A percentile compares a stretch with the other conserved stretches of the same genome.
These are phyloP conservation scores for Eupithecia tripunctaria DNA, from an alignment of 2,888 invertebrate species.

Conservation along the genomic window DNA sequence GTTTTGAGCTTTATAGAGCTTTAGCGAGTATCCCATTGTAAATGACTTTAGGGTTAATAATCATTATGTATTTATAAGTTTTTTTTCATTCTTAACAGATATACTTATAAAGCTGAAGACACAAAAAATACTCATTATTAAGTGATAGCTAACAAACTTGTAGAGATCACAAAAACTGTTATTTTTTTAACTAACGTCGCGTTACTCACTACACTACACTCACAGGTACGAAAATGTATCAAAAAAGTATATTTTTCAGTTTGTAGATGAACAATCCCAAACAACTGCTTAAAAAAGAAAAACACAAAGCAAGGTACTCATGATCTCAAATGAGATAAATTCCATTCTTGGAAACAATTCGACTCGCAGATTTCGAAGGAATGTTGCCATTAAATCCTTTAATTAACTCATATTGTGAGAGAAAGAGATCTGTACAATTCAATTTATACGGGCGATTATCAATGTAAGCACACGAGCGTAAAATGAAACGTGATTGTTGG, in stretches of 20 bases:
- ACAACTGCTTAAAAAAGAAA: neutral
- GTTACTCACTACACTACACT: too few species aligned
- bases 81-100: too few species aligned
- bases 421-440: constrained; percentile 60
- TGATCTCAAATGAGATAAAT: constrained; percentile 4
- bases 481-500: constrained; percentile 78
- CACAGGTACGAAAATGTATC: too few species aligned
- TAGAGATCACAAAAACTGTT: too few species aligned
- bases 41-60: too few species aligned
- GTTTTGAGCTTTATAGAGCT: too few species aligned
- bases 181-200: neutral
- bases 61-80: too few species aligned
- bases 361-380: constrained; percentile 3
- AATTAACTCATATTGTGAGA: constrained; percentile 52
- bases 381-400: constrained; percentile 46
- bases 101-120: too few species aligned
- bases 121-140: too few species aligned
- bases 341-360: constrained; percentile 1
- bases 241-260: neutral
- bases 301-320: neutral
- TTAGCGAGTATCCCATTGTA: too few species aligned
- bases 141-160: too few species aligned
- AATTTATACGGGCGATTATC: constrained; percentile 62
- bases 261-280: too few species aligned
- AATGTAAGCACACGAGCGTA: constrained; percentile 76